Conservation (phyloP, 2,113 vertebrate genomes). For the Corythoichthys intestinalis region DNA sequence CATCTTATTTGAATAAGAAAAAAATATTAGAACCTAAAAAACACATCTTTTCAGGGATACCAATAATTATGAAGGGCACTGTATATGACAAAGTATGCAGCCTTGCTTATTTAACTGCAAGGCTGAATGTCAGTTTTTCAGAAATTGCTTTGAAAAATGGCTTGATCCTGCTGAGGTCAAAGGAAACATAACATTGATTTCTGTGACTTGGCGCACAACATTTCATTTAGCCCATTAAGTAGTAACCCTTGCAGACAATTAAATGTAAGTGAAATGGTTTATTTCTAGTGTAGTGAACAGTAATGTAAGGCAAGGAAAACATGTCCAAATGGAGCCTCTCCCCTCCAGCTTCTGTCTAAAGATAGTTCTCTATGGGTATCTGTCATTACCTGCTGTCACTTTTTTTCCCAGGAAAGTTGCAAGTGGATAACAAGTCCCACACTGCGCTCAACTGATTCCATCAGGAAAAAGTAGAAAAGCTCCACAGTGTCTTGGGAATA, state of each 20-base stretch:
- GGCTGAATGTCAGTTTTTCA: background rate
- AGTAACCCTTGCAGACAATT: background rate
- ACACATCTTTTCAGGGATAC: too few species aligned
- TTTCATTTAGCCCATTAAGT: background rate
- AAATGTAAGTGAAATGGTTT: background rate
- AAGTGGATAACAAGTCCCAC: conserved; percentile 65
- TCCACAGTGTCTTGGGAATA: conserved; percentile 56
- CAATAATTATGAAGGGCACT: too few species aligned
- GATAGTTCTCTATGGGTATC: conserved; percentile 45
- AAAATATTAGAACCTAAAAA: too few species aligned
- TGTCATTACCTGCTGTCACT: conserved; percentile 49
- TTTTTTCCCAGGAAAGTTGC: conserved; percentile 47
- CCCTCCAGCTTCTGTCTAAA: conserved; percentile 20
- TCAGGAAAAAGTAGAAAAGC: conserved; percentile 66
- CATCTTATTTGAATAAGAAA: too few species aligned
- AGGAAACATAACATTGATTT: background rate
- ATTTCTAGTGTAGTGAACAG: background rate
- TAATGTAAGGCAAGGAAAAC: background rate
- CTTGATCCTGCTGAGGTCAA: background rate
- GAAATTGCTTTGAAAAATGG: background rate
- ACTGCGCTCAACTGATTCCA: conserved; percentile 64
- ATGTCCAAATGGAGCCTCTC: background rate
- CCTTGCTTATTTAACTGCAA: background rate
- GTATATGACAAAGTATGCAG: background rate
- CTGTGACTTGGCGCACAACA: background rate